Evolutionary conservation across 2,888 invertebrate genomes (phyloP).

Genomic region (Reticulitermes lucifugus): DNA sequence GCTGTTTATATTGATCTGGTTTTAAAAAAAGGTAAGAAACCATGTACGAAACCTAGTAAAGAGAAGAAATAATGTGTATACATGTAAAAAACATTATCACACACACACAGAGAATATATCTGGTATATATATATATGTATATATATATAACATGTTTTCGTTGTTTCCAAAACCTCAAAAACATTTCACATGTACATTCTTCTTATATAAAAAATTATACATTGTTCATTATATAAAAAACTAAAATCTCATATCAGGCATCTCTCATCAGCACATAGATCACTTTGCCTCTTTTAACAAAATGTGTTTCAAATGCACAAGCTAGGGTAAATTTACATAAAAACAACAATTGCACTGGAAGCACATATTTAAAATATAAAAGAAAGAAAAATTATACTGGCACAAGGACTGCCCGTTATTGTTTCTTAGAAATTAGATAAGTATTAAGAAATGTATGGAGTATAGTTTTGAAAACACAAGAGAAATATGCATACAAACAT

Average conservation of each 20-base stretch:
- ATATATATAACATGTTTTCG: conserved; percentile 42
- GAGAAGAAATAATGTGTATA: conserved; percentile 37
- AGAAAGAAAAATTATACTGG: conserved; percentile 13
- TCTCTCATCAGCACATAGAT: conserved; percentile 39
- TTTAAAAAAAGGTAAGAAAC: conserved; percentile 45
- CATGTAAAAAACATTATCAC: conserved; percentile 40
- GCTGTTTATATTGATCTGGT: conserved; percentile 32
- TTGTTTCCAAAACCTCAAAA: conserved; percentile 49
- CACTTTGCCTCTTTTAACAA: conserved; percentile 36
- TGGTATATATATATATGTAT: conserved; percentile 7
- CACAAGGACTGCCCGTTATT: conserved; percentile 18
- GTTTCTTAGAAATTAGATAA: not conserved
- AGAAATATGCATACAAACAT: not conserved
- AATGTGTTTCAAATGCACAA: conserved; percentile 40
- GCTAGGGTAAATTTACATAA: conserved; percentile 36
- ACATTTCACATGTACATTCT: conserved; percentile 44
- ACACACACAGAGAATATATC: conserved; percentile 42
- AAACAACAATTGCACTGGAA: conserved; percentile 37
- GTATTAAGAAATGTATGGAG: not conserved
- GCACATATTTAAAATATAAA: conserved; percentile 34
- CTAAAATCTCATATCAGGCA: conserved; percentile 42
- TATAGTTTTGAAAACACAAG: conserved; percentile 24
- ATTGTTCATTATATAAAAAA: conserved; percentile 48
- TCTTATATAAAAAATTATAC: conserved; percentile 48
- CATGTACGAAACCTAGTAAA: conserved; percentile 38